Evolutionary conservation across 1,140 invertebrate species (phyloP), one percentile per base, ranked within the genome.

Genomic region (Polypedilum vanderplanki): DNA sequence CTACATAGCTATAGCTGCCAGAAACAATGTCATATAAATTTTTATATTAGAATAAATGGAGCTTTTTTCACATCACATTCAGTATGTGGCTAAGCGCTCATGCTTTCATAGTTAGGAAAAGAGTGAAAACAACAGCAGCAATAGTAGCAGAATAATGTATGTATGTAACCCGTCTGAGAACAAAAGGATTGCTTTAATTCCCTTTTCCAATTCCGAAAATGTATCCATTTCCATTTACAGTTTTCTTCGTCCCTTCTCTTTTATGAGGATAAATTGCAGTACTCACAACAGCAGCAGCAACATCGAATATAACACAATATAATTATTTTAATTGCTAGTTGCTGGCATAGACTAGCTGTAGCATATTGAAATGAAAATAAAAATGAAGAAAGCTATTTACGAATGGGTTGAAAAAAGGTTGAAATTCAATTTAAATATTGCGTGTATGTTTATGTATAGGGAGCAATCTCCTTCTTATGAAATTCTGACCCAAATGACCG

Each of bases 241-340:
- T n/a, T 57, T 12, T 57, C 46, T 57, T 57, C 46, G 4, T 57
- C 10, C 46, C n/a, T 57, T 57, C 10, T n/a, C n/a, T 70, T 70
- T 70, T 70, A 70, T 70, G 65, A 70, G 65, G 18, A 70, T 70
- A 70, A 70, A 70, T 70, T 70, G 65, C 65, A 33, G 24, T 33
- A 33, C 24, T 33, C 24, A 20, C 65, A 70, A 22, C 18, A 20
- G 17, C 65, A 22, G 2, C 7, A 17, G 64, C 18, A 70, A 22
- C 65, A 57, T 12, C 46, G n/a, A 57, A 57, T n/a, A 57, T 4
- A 12, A 57, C n/a, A 70, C 15, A 22, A 18, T 70, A 22, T 70
- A 70, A 70, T 70, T 70, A 70, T 70, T 18, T 70, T 70, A 70
- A 70, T 70, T 70, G 65, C 65, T 70, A 22, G 65, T 70, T 70